Evolutionary conservation across 2,888 invertebrate genomes (phyloP).

Genomic region (Tuberolachnus salignus): DNA sequence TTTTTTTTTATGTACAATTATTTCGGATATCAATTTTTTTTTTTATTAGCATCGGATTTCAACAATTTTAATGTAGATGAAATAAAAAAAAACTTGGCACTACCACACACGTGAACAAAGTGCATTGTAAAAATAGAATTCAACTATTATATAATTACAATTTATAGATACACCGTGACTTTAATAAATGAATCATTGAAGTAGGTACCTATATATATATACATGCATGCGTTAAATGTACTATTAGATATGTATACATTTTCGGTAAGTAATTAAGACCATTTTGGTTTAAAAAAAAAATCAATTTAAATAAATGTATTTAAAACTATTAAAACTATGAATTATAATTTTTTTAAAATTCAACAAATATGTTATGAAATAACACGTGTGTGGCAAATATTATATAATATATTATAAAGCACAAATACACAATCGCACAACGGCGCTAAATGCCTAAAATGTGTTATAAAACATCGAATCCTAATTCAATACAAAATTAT

Average conservation of each 20-base stretch:
- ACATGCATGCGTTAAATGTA: neutral
- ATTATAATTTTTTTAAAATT: neutral
- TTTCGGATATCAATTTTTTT: constrained; percentile 25
- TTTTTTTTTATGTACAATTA: neutral
- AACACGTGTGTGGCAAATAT: neutral
- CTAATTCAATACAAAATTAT: neutral
- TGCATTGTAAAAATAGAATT: constrained; percentile 47
- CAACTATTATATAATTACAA: constrained; percentile 38
- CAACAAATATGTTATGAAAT: neutral
- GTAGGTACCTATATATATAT: neutral
- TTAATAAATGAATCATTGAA: neutral
- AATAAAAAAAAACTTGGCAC: constrained; percentile 51
- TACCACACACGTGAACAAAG: constrained; percentile 22
- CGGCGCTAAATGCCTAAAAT: too few relatives aligned
- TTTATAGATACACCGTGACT: constrained; percentile 37
- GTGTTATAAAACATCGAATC: too few relatives aligned
- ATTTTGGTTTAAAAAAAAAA: too few relatives aligned
- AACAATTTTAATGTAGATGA: constrained; percentile 25
- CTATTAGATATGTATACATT: neutral
- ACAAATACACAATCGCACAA: neutral
- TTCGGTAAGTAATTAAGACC: too few relatives aligned
- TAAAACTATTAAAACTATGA: too few relatives aligned
- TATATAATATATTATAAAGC: neutral
- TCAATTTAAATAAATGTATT: too few relatives aligned
- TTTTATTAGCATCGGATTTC: constrained; percentile 33